These are phyloP conservation scores for Drosophila orena DNA, from an alignment of 1,140 invertebrate genomes.

Conservation along the genomic window DNA sequence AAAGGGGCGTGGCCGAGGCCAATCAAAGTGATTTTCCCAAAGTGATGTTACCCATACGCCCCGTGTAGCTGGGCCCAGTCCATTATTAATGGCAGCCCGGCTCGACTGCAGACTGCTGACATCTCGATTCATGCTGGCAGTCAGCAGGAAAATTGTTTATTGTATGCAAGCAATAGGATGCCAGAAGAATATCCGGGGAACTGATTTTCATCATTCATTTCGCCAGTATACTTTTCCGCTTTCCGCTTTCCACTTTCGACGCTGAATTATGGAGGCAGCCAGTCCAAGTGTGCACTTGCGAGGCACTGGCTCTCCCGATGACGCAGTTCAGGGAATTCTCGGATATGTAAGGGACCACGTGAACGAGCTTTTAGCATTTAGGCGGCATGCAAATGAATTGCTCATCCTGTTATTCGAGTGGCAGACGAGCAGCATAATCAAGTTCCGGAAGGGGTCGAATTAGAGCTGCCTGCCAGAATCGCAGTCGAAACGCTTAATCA, in stretches of 20 bases:
- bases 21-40: slow-evolving; percentile 62
- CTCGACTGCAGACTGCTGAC: slow-evolving; percentile 62
- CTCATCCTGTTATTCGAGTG: slow-evolving; percentile 39
- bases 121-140: slow-evolving; percentile 63
- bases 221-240: slow-evolving; percentile 50
- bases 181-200: slow-evolving; percentile 60
- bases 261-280: slow-evolving; percentile 70
- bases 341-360: slow-evolving; percentile 12
- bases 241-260: slow-evolving; percentile 56
- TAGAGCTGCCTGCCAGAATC: slow-evolving; percentile 9
- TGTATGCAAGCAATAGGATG: slow-evolving; percentile 63
- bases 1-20: slow-evolving; percentile 14
- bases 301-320: slow-evolving; percentile 31
- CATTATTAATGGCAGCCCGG: slow-evolving; percentile 67
- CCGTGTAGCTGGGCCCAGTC: slow-evolving; percentile 43
- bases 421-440: not conserved
- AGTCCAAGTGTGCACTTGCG: not conserved
- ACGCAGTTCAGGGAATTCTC: slow-evolving; percentile 66
- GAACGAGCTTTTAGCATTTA: slow-evolving; percentile 15
- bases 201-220: slow-evolving; percentile 80
- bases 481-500: slow-evolving; percentile 52
- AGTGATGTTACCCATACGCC: slow-evolving; percentile 63
- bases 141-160: slow-evolving; percentile 62
- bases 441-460: slow-evolving; percentile 25
- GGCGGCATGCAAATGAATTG: slow-evolving; percentile 70